Percentiles rank a stretch among this genome's conserved stretches.
Conservation (phyloP, 2,797 vertebrate genomes). For the Cuculus canorus region DNA sequence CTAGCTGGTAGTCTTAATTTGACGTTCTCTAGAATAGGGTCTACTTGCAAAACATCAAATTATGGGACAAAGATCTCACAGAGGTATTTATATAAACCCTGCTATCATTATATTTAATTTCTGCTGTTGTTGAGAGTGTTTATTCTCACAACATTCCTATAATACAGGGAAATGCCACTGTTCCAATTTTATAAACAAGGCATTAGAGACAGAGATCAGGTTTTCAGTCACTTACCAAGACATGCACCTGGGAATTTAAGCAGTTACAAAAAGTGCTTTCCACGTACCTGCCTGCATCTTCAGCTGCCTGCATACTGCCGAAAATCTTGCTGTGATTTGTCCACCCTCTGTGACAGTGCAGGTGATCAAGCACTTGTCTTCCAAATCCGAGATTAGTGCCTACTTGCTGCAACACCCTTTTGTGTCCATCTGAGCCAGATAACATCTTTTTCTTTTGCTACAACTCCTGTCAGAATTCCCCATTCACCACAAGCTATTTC, state of each 20-base stretch:
- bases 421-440: not conserved
- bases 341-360: not conserved
- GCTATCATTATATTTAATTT: not conserved
- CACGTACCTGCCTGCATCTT: not conserved
- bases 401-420: not conserved
- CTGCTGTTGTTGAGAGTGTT: not conserved
- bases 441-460: not conserved
- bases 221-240: not conserved
- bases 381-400: not conserved
- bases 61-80: not conserved
- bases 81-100: not conserved
- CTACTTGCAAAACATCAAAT: not conserved
- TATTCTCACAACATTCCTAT: not conserved
- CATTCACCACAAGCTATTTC: not conserved
- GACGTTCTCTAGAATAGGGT: not conserved
- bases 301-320: not conserved
- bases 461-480: not conserved
- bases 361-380: conserved; percentile 2
- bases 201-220: not conserved
- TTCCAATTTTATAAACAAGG: not conserved
- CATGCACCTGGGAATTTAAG: not conserved
- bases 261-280: not conserved
- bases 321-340: not conserved
- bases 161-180: not conserved
- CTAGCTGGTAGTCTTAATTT: not conserved